Base-by-base conservation (phyloP, 2,888 invertebrate species). In the Agrochola litura region DNA sequence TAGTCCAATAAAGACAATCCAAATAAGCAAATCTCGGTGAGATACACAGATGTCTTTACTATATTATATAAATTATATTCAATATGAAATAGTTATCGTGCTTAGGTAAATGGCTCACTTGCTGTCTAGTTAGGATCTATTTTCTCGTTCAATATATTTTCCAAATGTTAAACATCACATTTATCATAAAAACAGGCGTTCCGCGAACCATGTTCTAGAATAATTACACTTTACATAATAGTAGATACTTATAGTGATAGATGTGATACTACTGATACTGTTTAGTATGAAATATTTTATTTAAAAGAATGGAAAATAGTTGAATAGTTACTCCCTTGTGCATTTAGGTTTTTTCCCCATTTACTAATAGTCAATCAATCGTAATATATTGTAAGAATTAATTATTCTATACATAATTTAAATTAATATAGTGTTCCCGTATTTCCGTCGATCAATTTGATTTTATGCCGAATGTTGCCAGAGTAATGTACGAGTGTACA, bases 1-100 rank as follows among this genome's bases (percentile, higher is more conserved):
- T 96, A 96, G 96, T 96, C 96, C 93, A 91, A 88, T 91, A 92
- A 94, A 95, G 93, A 94, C 93, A 93, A 93, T 88, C 91, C 90
- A 86, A 89, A 82, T 88, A 85, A 83, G 78, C 88, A 86, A 89
- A 90, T 90, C 88, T 86, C 89, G 88, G 82, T 88, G 86, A 88
- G 90, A 85, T 76, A 81, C 76, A 75, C 80, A 84, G 66, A 85
- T 86, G 85, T 89, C 83, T 87, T 88, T 86, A 77, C 60, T 84
- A 78, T 80, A 73, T 79, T 80, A 73, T 37, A 79, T 81, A 77
- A 83, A 88, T 85, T 87, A 86, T 81, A 83, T 82, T 83, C 83
- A 88, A 81, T 86, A 89, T 90, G 84, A 89, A 90, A 91, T 90
- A 91, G 87, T 86, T 88, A 88, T 89, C 86, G 86, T 87, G 89